phyloP scores from a whole-genome alignment of 2,797 vertebrate species.

The Yasuhikotakia modesta region DNA sequence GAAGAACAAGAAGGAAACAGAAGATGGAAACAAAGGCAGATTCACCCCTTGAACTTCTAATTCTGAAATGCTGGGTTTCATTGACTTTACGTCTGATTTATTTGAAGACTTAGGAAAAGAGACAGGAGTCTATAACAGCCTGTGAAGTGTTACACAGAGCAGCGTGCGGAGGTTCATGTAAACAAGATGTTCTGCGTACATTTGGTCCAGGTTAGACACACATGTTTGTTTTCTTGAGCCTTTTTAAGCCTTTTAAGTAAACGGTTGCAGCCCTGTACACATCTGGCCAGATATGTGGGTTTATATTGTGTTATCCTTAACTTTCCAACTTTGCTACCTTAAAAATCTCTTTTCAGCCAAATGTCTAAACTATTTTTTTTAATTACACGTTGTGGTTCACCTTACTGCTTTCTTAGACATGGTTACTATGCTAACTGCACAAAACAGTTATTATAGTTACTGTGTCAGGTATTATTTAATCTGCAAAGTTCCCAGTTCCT shows the following conservation, averaged over 20 bases:
- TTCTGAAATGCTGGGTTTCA: slow-evolving; percentile 37
- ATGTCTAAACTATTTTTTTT: too few relatives aligned
- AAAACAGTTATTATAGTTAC: too few relatives aligned
- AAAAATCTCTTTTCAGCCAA: too few relatives aligned
- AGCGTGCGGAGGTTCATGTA: slow-evolving; percentile 53
- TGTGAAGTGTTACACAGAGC: slow-evolving; percentile 58
- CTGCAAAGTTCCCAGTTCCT: too few relatives aligned
- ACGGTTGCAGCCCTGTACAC: slow-evolving; percentile 36
- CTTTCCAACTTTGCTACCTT: too few relatives aligned
- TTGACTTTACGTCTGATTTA: slow-evolving; percentile 38
- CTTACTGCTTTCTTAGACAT: too few relatives aligned
- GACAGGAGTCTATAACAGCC: slow-evolving; percentile 46
- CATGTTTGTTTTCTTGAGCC: slow-evolving; percentile 45
- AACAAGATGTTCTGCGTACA: slow-evolving; percentile 56
- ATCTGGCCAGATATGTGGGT: slow-evolving; percentile 51
- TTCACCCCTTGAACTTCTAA: neutral
- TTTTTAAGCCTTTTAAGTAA: slow-evolving; percentile 44
- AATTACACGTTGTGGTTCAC: too few relatives aligned
- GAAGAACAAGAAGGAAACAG: neutral
- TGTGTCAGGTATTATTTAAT: too few relatives aligned
- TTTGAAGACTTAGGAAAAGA: slow-evolving; percentile 24
- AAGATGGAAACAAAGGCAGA: slow-evolving; percentile 23
- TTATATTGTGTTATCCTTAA: neutral
- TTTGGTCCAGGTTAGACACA: slow-evolving; percentile 60
- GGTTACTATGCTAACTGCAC: too few relatives aligned